phyloP scores from a whole-genome alignment of 2,113 vertebrate species.

The Naja naja region DNA sequence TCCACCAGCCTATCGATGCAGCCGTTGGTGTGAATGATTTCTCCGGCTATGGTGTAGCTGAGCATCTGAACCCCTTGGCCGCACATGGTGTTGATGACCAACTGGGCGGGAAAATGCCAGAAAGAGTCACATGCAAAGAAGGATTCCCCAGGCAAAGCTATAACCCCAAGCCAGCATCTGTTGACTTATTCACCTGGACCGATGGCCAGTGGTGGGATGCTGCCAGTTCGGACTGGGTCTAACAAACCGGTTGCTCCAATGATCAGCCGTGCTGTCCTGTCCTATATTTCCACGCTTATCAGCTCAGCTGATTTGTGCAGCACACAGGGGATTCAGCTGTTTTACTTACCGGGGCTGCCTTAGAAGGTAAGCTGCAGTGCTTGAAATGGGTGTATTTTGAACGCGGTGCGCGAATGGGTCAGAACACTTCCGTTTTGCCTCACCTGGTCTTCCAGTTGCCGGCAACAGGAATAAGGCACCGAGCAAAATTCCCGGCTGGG shows the following conservation, averaged over 20 bases:
- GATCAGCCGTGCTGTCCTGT: no score
- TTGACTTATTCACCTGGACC: background rate
- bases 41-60: conserved; percentile 68
- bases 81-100: conserved; percentile 93
- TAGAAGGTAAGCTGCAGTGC: no score
- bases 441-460: conserved; percentile 72
- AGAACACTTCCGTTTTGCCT: no score
- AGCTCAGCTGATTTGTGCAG: no score
- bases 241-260: no score
- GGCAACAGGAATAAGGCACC: conserved; percentile 90
- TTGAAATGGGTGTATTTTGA: no score
- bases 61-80: conserved; percentile 81
- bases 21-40: conserved; percentile 84
- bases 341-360: no score
- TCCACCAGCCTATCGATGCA: conserved; percentile 91
- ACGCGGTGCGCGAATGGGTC: no score
- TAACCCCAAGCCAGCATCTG: background rate
- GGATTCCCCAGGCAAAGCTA: background rate
- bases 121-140: background rate
- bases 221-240: no score
- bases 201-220: no score
- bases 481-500: conserved; percentile 85
- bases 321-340: no score
- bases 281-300: no score
- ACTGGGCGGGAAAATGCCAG: conserved; percentile 50